Base-by-base conservation (phyloP, 2,888 invertebrate species). In the Sturmia bella region DNA sequence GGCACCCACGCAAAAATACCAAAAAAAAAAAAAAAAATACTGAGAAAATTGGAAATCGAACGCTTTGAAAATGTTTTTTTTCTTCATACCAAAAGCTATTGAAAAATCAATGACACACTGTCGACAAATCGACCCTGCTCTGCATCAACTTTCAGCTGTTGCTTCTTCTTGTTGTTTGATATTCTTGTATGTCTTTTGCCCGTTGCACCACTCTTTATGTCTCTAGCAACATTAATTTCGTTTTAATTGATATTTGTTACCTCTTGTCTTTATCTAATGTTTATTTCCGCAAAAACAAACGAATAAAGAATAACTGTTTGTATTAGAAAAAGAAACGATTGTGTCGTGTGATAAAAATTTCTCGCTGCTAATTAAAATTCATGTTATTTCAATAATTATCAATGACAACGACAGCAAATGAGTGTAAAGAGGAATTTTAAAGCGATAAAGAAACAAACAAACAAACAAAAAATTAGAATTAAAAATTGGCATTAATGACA, bases 291-390 rank as follows among this genome's bases (percentile, higher is more conserved):
- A 68, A 27, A 41, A n/a, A 24, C n/a, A 43, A 11, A 17, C 17
- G 27, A 43, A 43, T 43, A 11, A 11, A 43, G 15, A 43, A 63
- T n/a, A 39, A 17, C 15, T 52, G 3, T 45, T 15, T 50, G 17
- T 27, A 21, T 24, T 64, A 37, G 13, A 48, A 50, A 3, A 70
- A 17, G 37, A 37, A 9, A 57, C 12, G 48, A 64, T 24, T 37
- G 68, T 39, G 69, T 41, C 21, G 63, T 19, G 15, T 59, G 59
- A 61, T 64, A 66, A 59, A 59, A 61, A 2, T 70, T 45, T 61
- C 17, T 50, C 21, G 48, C 66, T 66, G 52, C 45, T 68, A 75
- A 80, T 76, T 76, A 76, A 80, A 80, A 80, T 76, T 68, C 66
- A 70, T 80, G 59, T 80, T 66, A 32, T 57, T 27, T 12, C 13